Evolutionary conservation across 2,888 invertebrate species (phyloP).

Genomic region (Sabellastarte sp.): DNA sequence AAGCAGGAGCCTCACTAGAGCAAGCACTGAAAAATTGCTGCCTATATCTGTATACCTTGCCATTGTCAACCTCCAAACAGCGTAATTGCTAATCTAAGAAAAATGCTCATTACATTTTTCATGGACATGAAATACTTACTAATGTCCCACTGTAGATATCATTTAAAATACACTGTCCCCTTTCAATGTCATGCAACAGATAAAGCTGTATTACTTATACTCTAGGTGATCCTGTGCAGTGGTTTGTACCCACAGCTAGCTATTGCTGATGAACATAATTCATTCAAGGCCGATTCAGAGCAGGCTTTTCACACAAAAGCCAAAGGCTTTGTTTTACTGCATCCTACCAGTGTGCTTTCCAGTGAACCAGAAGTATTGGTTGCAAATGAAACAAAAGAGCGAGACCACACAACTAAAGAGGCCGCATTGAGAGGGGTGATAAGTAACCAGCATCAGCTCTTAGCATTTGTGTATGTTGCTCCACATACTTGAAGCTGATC

Average conservation of each 20-base stretch:
- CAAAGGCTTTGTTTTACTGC: conserved; percentile 85
- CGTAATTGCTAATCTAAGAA: too few relatives aligned
- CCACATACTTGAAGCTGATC: too few relatives aligned
- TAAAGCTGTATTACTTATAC: too few relatives aligned
- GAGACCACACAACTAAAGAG: background rate
- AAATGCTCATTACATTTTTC: too few relatives aligned
- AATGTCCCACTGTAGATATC: too few relatives aligned
- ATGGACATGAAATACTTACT: too few relatives aligned
- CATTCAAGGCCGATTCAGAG: conserved; percentile 71
- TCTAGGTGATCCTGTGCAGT: conserved; percentile 78
- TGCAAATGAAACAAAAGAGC: conserved; percentile 4
- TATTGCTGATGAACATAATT: conserved; percentile 90
- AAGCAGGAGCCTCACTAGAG: too few relatives aligned
- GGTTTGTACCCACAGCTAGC: conserved; percentile 93
- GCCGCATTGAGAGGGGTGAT: background rate
- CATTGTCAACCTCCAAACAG: too few relatives aligned
- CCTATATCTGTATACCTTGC: too few relatives aligned
- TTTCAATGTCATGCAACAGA: too few relatives aligned
- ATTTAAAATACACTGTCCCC: too few relatives aligned
- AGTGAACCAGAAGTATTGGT: conserved; percentile 75
- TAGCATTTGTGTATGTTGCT: conserved; percentile 72
- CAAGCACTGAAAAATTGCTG: too few relatives aligned
- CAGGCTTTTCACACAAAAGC: conserved; percentile 64
- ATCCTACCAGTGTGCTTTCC: conserved; percentile 87
- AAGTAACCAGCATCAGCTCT: conserved; percentile 80